Evolutionary conservation across 2,113 vertebrate species (phyloP).

Genomic region (Thomomys bottae): DNA sequence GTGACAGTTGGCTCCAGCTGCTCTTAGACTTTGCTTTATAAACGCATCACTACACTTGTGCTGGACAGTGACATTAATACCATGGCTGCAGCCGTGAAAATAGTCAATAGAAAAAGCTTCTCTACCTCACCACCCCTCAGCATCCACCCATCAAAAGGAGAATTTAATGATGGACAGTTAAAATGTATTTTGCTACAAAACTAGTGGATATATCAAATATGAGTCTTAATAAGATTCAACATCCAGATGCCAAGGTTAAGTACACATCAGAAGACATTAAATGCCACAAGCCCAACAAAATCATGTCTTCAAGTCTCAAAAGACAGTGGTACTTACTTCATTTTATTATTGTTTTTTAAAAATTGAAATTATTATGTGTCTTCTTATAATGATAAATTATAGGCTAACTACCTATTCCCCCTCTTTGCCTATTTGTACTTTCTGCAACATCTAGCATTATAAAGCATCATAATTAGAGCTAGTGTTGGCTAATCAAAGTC

Average conservation of each 20-base stretch:
- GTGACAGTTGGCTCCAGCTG: not conserved
- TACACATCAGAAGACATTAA: not conserved
- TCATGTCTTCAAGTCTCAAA: not conserved
- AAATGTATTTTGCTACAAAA: not conserved
- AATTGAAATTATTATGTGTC: not conserved
- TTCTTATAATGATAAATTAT: not conserved
- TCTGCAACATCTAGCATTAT: not conserved
- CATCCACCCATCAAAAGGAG: not conserved
- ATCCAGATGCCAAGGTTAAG: not conserved
- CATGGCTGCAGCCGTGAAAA: not conserved
- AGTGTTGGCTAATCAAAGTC: not conserved
- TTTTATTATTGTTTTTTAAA: conserved; percentile 2
- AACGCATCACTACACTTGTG: accelerated
- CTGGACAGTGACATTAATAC: not conserved
- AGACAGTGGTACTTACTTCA: not conserved
- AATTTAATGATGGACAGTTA: not conserved
- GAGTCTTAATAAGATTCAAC: not conserved
- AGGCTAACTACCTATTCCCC: not conserved
- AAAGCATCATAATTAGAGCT: not conserved
- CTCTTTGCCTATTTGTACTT: not conserved
- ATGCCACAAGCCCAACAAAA: conserved; percentile 14
- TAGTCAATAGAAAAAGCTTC: not conserved
- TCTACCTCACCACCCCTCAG: too few species aligned
- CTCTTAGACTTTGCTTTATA: not conserved
- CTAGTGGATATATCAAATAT: not conserved